These are phyloP conservation scores for Eunapius fragilis DNA, from an alignment of 37 sponge, comb jelly and placozoan species.

Conservation along the genomic window DNA sequence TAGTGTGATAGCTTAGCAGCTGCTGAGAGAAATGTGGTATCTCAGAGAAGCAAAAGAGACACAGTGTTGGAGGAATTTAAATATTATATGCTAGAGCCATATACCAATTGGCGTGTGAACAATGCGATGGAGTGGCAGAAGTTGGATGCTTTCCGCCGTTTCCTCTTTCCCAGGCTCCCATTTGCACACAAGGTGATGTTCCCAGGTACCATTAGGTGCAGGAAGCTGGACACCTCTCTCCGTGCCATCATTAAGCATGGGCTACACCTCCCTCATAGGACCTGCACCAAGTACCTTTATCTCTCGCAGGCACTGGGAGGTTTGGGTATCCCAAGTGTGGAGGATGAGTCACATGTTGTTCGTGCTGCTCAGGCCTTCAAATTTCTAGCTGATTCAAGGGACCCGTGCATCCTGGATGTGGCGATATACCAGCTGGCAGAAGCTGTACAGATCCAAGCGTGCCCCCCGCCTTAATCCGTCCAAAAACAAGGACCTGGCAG, in stretches of 20 bases:
- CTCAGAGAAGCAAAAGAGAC: too few species aligned
- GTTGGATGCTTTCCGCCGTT: conserved; percentile 43
- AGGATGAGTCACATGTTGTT: background rate
- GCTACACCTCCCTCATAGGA: conserved; percentile 3
- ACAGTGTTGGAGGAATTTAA: too few species aligned
- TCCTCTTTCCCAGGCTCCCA: conserved; percentile 11
- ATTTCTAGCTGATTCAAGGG: background rate
- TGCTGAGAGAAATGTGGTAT: too few species aligned
- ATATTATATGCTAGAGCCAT: too few species aligned
- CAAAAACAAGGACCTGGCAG: background rate
- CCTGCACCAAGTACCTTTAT: conserved; percentile 18
- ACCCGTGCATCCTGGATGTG: background rate
- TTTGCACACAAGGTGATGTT: too few species aligned
- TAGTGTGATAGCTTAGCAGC: too few species aligned
- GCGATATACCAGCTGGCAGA: background rate
- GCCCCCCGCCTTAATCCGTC: background rate
- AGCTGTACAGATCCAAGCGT: background rate
- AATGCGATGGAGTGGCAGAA: too few species aligned
- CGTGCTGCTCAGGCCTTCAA: background rate
- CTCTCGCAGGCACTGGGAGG: background rate
- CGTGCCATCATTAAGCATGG: background rate
- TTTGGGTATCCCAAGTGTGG: background rate
- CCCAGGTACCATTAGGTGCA: conserved; percentile 10
- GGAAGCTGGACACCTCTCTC: background rate
- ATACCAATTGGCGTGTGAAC: too few species aligned